Evolutionary conservation across 2,113 vertebrate genomes (phyloP).

Genomic region (Eptesicus fuscus): DNA sequence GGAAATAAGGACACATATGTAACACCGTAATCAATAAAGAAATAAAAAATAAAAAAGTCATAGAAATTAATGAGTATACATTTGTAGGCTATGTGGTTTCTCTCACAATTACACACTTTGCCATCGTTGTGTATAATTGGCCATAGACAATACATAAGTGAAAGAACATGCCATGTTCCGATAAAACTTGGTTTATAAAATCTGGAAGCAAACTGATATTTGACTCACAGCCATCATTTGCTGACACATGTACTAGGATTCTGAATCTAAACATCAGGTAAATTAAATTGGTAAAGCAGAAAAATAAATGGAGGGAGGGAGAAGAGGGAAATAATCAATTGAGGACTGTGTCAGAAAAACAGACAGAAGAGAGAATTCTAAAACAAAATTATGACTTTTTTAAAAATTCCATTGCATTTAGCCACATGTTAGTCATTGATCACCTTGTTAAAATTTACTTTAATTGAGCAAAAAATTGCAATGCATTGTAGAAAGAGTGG

Average conservation of each 20-base stretch:
- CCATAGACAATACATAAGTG: background rate
- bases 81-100: background rate
- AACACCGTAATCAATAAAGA: too few relatives aligned
- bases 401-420: background rate
- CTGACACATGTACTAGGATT: background rate
- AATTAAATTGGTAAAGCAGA: background rate
- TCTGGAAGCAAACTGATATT: background rate
- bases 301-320: background rate
- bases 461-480: background rate
- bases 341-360: background rate
- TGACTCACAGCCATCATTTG: background rate
- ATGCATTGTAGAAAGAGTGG: background rate
- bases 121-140: background rate
- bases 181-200: background rate
- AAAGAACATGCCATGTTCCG: background rate
- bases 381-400: background rate
- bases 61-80: too few relatives aligned
- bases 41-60: too few relatives aligned
- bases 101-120: background rate
- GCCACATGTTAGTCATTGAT: background rate
- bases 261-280: background rate
- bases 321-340: background rate
- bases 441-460: background rate
- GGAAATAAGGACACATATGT: too few relatives aligned
- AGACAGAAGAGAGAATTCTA: background rate